These are phyloP conservation scores for Mycetomoellerius zeteki DNA, from an alignment of 1,140 invertebrate species.

Conservation along the genomic window DNA sequence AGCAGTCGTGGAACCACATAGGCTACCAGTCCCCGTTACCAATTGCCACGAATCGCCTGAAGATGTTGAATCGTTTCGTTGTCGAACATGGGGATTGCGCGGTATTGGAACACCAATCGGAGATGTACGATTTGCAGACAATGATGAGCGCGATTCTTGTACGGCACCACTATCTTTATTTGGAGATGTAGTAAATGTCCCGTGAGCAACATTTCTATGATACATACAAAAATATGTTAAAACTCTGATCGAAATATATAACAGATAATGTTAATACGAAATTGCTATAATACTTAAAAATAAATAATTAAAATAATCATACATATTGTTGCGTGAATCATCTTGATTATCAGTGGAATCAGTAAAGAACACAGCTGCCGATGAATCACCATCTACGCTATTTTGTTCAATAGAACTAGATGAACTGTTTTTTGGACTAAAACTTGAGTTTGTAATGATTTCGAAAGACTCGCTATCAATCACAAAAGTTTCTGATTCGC, in stretches of 20 bases:
- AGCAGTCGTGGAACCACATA: conserved; percentile 88
- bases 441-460: conserved; percentile 87
- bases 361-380: conserved; percentile 81
- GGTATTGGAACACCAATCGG: conserved; percentile 89
- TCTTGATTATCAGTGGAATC: conserved; percentile 82
- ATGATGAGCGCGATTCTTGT: conserved; percentile 81
- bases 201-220: conserved; percentile 79
- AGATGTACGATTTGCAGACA: conserved; percentile 87
- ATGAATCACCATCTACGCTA: conserved; percentile 87
- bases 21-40: conserved; percentile 90
- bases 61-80: conserved; percentile 88
- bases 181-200: conserved; percentile 79
- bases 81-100: conserved; percentile 85
- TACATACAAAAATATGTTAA: conserved; percentile 4
- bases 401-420: conserved; percentile 88
- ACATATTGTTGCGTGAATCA: conserved; percentile 86
- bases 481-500: conserved; percentile 87
- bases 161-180: conserved; percentile 77
- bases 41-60: conserved; percentile 90
- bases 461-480: conserved; percentile 86
- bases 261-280: neutral
- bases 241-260: neutral
- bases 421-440: conserved; percentile 88
- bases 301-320: conserved; percentile 53
- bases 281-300: neutral